Base-by-base conservation (phyloP, 2,888 invertebrate genomes). In the Eupsilia transversa region DNA sequence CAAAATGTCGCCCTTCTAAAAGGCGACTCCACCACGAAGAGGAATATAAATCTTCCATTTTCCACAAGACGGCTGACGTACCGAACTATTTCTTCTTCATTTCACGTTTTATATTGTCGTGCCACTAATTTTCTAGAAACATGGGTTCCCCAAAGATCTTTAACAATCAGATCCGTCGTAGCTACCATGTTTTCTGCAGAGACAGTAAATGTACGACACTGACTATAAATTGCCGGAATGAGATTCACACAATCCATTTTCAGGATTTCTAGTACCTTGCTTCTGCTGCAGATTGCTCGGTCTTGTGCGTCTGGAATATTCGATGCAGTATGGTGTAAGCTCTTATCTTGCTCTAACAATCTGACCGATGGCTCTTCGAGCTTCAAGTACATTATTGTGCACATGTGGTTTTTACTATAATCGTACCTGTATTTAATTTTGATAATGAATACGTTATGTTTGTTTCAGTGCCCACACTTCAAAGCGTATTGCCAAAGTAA, bases 401-500 rank as follows among this genome's bases (percentile, higher is more conserved):
- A 54, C 20, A 9, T 67, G 23, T 27, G 14, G 14, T 27, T 38
- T 35, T 10, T 33, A 20, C 9, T 38, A 10, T 17, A 33, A 41
- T 20, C 5, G 1, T 57, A 49, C 17, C 23, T 63, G 12, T 41
- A 41, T 67, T 38, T 59, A 35, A 41, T 57, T 78, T 27, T 49
- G 3, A 52, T 54, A n/a, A 9, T 63, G 38, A 46, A 69, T 41
- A 33, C 12, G 12, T n/a, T 20, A 54, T 67, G 49, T 91, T 93
- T 93, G 90, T 96, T 96, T 54, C 96, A 98, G 98, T 92, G 97
- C 98, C 30, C 97, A 97, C 84, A 97, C 98, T 23, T 97, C 98
- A 0, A 98, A 98, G 90, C 96, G 97, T 71, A 95, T 97, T 73
- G 98, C 98, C 7, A 98, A 98, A 94, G 96, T 98, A 72, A 97